These are phyloP conservation scores for Sebastolobus altivelis DNA, from an alignment of 2,797 vertebrate genomes.

Conservation along the genomic window DNA sequence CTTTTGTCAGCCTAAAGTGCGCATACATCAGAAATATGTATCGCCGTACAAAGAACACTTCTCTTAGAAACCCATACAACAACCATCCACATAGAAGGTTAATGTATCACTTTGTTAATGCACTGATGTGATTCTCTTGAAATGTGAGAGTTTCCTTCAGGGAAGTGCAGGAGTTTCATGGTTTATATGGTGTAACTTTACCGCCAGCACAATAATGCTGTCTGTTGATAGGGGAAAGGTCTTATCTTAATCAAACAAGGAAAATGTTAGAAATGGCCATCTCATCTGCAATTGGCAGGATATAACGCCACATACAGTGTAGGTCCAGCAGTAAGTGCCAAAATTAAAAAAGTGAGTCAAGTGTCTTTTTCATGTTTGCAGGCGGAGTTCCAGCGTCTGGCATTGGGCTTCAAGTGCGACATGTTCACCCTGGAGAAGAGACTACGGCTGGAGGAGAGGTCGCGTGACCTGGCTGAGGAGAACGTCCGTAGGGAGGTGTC, in stretches of 20 bases:
- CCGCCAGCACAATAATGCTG: background rate
- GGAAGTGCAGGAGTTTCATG: background rate
- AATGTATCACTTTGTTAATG: background rate
- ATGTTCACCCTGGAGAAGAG: slow-evolving; percentile 97
- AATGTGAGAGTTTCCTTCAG: background rate
- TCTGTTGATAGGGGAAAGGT: background rate
- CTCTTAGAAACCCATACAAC: background rate
- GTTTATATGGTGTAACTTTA: background rate
- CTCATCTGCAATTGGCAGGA: background rate
- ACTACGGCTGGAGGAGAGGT: slow-evolving; percentile 93
- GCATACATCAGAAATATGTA: background rate
- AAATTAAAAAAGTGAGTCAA: background rate
- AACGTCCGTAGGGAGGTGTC: slow-evolving; percentile 93
- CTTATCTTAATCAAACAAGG: background rate
- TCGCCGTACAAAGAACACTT: background rate
- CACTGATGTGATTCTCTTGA: background rate
- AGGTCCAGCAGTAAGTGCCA: background rate
- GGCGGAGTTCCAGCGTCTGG: slow-evolving; percentile 95
- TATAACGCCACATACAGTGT: background rate
- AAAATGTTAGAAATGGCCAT: background rate
- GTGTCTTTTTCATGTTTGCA: slow-evolving; percentile 55
- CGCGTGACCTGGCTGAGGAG: slow-evolving; percentile 95
- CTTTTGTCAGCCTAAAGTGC: background rate
- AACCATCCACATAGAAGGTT: background rate
- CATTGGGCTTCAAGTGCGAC: slow-evolving; percentile 97